Evolutionary conservation across 2,797 vertebrate species (phyloP), one percentile per base, ranked within the genome.

Genomic region (Hylomyscus alleni): DNA sequence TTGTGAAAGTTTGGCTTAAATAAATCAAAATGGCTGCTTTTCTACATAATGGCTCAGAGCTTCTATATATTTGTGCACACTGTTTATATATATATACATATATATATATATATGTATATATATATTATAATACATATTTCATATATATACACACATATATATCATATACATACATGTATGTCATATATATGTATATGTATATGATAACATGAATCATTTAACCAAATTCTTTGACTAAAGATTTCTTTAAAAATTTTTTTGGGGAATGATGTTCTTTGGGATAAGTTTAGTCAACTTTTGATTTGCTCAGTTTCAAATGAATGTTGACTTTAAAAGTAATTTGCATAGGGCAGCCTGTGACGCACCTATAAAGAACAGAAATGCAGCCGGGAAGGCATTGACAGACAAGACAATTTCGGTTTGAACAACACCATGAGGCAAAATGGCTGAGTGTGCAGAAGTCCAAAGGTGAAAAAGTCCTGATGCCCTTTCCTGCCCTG

Each of bases 241-340:
- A 93, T 90, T 86, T 60, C 47, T 69, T 3, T 47, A 85, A 11
- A 15, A 31, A 44, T 96, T 58, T 69, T 10, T 9, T 24, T 9
- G 72, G 3, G 4, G 2, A 44, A 3, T 69, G 1, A 34, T 89
- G 9, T 82, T 93, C 85, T 67, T 8, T 56, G 54, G 29, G 13
- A 52, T 11, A 91, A 50, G 83, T 29, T 85, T 89, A 11, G 56
- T 7, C 83, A 84, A 91, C 44, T 65, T 44, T 94, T 94, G 52
- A 87, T 85, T 84, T 81, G 6, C 3, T 93, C 24, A 9, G 19
- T 87, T 90, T 90, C 60, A 95, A 67, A 54, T 73, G 13, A 60
- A 72, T 44, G 8, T 3, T 34, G 37, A 80, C 24, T 6, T 90
- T 90, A 19, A 58, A 93, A 90, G 65, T 82, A 24, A 78, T 69